Conservation (phyloP, 2,113 vertebrate genomes). For the Craseonycteris thonglongyai region DNA sequence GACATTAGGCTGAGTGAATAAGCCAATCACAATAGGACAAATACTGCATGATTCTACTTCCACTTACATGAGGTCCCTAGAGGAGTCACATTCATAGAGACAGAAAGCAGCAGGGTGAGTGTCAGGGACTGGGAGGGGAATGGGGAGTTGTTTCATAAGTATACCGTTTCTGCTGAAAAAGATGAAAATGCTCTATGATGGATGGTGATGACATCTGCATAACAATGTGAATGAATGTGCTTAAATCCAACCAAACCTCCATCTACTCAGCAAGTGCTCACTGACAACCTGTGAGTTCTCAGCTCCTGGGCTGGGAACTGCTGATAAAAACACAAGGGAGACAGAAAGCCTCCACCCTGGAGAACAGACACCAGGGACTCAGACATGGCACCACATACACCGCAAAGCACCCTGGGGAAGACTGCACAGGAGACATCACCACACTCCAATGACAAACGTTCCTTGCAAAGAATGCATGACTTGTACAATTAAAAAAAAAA, state of each 20-base stretch:
- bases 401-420: no score
- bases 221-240: no score
- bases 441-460: neutral
- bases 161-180: neutral
- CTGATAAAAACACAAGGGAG: neutral
- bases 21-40: neutral
- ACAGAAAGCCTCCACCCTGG: fast-evolving
- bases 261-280: neutral
- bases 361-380: fast-evolving
- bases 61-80: neutral
- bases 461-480: neutral
- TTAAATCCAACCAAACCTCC: neutral
- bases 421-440: fast-evolving
- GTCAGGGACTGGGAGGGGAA: neutral
- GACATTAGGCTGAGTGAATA: neutral
- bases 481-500: neutral
- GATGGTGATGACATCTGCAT: neutral
- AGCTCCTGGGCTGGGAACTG: neutral
- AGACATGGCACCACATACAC: fast-evolving
- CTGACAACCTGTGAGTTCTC: fast-evolving
- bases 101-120: fast-evolving
- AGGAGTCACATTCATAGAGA: neutral
- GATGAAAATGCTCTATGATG: neutral
- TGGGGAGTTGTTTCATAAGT: neutral
- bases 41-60: neutral